Evolutionary conservation across 2,797 vertebrate species (phyloP).

Genomic region (Neosalanx taihuensis): DNA sequence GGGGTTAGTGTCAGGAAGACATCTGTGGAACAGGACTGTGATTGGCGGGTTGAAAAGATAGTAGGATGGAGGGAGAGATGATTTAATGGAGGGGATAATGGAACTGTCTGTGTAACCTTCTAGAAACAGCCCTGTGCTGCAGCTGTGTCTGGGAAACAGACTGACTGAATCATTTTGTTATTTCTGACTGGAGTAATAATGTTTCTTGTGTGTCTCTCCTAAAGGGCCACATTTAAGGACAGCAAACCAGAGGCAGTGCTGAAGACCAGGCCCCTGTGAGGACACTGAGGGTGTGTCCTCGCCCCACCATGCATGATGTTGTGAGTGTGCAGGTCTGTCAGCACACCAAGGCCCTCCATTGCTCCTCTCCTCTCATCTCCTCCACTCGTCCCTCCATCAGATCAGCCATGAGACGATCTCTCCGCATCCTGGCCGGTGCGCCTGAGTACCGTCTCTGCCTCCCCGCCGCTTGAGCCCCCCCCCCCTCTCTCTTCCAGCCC

Average conservation of each 20-base stretch:
- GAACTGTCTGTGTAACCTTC: background rate
- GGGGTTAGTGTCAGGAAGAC: too few species aligned
- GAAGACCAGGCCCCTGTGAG: conserved; percentile 15
- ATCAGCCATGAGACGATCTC: conserved; percentile 66
- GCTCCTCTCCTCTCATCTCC: conserved; percentile 20
- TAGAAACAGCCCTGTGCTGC: background rate
- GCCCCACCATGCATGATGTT: conserved; percentile 48
- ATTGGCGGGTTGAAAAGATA: background rate
- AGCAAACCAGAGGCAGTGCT: conserved; percentile 34
- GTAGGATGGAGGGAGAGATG: background rate
- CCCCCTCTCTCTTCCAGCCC: background rate
- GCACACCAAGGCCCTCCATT: conserved; percentile 31
- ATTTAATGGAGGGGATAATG: conserved; percentile 33
- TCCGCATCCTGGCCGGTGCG: conserved; percentile 47
- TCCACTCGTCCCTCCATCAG: conserved; percentile 5
- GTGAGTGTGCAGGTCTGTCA: conserved; percentile 41
- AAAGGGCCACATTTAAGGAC: conserved; percentile 43
- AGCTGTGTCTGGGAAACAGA: too few species aligned
- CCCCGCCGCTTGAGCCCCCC: conserved; percentile 67
- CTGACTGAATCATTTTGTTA: too few species aligned
- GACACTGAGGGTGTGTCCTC: background rate
- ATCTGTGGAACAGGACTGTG: too few species aligned
- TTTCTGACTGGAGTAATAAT: background rate
- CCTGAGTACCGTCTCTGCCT: conserved; percentile 59
- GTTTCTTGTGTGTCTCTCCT: conserved; percentile 22